A percentile compares a stretch with the other conserved stretches of the same genome.
Conservation (phyloP, 1,140 invertebrate species). For the Gerris buenoi region DNA sequence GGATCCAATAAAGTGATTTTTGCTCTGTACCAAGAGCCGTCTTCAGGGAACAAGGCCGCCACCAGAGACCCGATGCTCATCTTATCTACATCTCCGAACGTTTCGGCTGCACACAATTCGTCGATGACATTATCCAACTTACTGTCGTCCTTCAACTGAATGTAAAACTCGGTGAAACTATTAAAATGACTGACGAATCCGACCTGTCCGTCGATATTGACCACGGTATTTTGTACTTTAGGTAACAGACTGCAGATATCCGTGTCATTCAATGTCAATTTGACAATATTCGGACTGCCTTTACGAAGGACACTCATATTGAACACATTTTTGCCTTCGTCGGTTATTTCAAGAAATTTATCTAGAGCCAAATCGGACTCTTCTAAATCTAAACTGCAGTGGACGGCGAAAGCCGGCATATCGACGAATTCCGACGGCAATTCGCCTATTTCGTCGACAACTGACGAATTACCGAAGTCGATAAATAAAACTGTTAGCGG, state of each 20-base stretch:
- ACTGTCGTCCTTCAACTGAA: conserved; percentile 4
- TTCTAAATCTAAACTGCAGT: neutral
- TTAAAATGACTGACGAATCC: neutral
- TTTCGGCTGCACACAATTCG: neutral
- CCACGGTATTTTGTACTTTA: neutral
- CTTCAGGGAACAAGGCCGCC: conserved; percentile 6
- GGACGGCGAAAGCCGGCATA: neutral
- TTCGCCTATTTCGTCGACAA: conserved; percentile 20
- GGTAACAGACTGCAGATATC: neutral
- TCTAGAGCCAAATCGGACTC: neutral
- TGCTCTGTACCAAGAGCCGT: conserved; percentile 7
- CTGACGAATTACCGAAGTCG: conserved; percentile 40
- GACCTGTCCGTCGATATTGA: neutral
- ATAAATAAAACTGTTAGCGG: conserved; percentile 39
- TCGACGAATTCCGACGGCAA: conserved; percentile 7
- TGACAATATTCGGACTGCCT: neutral
- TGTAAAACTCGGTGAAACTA: neutral
- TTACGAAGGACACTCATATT: conserved; percentile 1
- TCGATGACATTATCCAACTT: conserved; percentile 2
- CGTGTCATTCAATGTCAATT: neutral
- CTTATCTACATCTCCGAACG: neutral
- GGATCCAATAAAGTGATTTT: conserved; percentile 14
- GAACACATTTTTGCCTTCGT: conserved; percentile 2
- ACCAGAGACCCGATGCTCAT: conserved; percentile 5
- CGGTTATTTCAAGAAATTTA: conserved; percentile 5